Conservation (phyloP, 2,113 vertebrate species). For the Anoplopoma fimbria region DNA sequence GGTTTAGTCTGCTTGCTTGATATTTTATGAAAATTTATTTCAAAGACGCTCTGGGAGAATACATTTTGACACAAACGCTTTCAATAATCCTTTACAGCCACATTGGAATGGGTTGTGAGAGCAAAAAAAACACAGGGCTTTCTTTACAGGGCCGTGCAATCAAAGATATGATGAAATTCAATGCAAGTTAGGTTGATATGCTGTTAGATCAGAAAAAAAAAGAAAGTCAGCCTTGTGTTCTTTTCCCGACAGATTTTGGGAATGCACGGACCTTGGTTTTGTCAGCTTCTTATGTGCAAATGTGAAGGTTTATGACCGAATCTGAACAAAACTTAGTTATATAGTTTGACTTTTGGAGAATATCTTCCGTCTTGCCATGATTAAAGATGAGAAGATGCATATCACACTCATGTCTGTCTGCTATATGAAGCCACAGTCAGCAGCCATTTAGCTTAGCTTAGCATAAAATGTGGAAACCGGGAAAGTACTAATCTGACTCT, state of each 20-base stretch:
- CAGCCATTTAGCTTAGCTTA: background rate
- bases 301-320: background rate
- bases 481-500: background rate
- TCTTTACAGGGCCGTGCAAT: slow-evolving; percentile 48
- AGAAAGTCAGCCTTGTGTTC: slow-evolving; percentile 16
- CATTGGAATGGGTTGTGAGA: slow-evolving; percentile 21
- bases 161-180: slow-evolving; percentile 60
- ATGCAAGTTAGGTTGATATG: slow-evolving; percentile 51
- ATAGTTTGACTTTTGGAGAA: background rate
- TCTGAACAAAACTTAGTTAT: background rate
- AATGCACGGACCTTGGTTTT: slow-evolving; percentile 11
- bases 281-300: slow-evolving; percentile 10
- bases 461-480: background rate
- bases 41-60: slow-evolving; percentile 31
- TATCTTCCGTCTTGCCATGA: background rate
- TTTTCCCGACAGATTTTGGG: slow-evolving; percentile 3
- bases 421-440: background rate
- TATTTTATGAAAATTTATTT: slow-evolving; percentile 23
- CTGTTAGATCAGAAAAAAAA: slow-evolving; percentile 34
- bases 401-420: background rate
- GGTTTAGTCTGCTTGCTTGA: slow-evolving; percentile 1
- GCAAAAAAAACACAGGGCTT: slow-evolving; percentile 14
- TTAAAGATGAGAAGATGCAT: background rate
- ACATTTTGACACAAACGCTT: slow-evolving; percentile 24
- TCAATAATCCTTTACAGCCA: slow-evolving; percentile 33